These are phyloP conservation scores for Silurus aristotelis DNA, from an alignment of 2,797 vertebrate genomes.

Conservation along the genomic window DNA sequence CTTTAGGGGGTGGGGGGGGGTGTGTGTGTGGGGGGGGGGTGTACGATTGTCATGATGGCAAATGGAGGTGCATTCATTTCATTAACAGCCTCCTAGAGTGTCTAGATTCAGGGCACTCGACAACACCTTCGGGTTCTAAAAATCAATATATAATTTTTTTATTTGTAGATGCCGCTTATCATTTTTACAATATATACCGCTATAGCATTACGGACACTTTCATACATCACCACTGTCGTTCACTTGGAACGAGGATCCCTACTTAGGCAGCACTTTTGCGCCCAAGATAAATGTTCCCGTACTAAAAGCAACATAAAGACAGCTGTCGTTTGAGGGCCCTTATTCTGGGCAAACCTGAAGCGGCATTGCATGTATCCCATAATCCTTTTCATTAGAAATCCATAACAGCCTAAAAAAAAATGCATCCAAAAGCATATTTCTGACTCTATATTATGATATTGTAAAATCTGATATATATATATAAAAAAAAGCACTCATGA, in stretches of 20 bases:
- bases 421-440: neutral
- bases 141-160: neutral
- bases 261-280: neutral
- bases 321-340: neutral
- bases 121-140: slow-evolving; percentile 8
- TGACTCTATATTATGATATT: neutral
- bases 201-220: slow-evolving; percentile 4
- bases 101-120: slow-evolving; percentile 33
- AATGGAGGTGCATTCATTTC: slow-evolving; percentile 38
- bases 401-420: slow-evolving; percentile 4
- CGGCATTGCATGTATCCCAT: slow-evolving; percentile 12
- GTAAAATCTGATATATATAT: neutral
- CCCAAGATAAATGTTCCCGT: neutral
- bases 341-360: neutral
- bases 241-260: neutral
- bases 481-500: neutral
- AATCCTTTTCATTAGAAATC: neutral
- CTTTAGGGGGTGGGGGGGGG: slow-evolving; percentile 64
- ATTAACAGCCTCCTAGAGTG: slow-evolving; percentile 61
- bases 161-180: slow-evolving; percentile 8
- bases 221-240: neutral
- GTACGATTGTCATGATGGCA: slow-evolving; percentile 76
- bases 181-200: slow-evolving; percentile 1
- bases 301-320: neutral
- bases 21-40: too few relatives aligned